Conservation (phyloP, 2,113 vertebrate species). For the Connochaetes taurinus region DNA sequence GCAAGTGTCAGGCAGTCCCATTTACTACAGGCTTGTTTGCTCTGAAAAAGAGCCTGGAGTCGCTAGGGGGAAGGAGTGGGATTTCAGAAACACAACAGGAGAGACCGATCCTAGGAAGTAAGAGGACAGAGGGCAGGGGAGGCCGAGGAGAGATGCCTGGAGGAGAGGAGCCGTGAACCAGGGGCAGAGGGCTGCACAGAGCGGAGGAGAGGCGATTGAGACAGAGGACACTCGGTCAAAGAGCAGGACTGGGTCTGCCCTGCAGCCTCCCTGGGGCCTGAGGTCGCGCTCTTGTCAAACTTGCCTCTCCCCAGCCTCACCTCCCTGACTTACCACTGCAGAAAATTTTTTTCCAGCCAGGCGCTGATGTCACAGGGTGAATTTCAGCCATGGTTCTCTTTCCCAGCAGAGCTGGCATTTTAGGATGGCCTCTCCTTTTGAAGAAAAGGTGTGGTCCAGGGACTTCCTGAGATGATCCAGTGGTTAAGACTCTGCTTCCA, state of each 20-base stretch:
- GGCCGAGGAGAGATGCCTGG: not conserved
- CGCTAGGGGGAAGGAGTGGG: rapidly evolving
- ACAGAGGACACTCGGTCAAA: too few species aligned
- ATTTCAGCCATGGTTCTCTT: not conserved
- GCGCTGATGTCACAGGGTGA: not conserved
- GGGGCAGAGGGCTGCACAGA: not conserved
- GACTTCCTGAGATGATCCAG: not conserved
- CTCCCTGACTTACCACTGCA: not conserved
- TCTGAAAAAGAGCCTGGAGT: not conserved
- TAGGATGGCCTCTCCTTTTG: not conserved
- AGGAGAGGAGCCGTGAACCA: not conserved
- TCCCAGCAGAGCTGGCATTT: not conserved
- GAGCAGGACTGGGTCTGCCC: not conserved
- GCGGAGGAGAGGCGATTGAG: not conserved
- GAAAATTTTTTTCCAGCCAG: not conserved
- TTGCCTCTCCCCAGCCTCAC: not conserved
- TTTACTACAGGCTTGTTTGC: not conserved
- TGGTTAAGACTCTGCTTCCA: not conserved
- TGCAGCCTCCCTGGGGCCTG: rapidly evolving
- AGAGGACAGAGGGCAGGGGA: not conserved
- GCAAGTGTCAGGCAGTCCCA: not conserved
- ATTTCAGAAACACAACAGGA: not conserved
- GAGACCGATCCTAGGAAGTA: not conserved
- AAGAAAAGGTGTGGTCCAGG: not conserved
- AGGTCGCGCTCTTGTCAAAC: too few species aligned